Conservation (phyloP, 1,140 invertebrate genomes). For the Cepaea nemoralis region DNA sequence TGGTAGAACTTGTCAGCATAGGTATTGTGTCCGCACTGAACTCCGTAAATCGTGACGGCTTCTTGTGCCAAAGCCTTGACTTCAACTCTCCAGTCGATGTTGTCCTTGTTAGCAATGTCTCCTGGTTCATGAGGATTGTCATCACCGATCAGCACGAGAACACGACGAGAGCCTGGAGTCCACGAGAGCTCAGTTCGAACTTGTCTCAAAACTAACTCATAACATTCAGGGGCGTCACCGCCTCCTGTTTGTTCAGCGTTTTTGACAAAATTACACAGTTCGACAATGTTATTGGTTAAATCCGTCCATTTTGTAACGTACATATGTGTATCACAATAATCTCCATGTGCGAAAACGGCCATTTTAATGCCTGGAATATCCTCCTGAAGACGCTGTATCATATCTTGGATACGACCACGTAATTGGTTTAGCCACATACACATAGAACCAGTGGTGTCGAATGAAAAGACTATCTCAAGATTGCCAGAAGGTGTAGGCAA, state of each 20-base stretch:
- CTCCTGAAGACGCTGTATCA: constrained; percentile 60
- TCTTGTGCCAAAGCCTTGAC: constrained; percentile 41
- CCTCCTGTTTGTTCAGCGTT: constrained; percentile 57
- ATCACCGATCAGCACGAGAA: constrained; percentile 67
- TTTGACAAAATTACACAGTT: constrained; percentile 61
- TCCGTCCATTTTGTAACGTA: constrained; percentile 65
- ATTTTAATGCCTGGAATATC: constrained; percentile 63
- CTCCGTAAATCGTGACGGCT: constrained; percentile 53
- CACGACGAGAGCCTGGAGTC: constrained; percentile 53
- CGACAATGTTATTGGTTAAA: constrained; percentile 52
- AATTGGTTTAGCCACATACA: constrained; percentile 56
- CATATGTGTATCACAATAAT: constrained; percentile 62
- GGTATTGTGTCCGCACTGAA: constrained; percentile 35
- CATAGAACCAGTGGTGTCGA: constrained; percentile 69
- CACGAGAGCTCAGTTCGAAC: constrained; percentile 50
- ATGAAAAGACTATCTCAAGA: constrained; percentile 65
- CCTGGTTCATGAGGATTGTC: constrained; percentile 61
- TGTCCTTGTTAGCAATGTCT: constrained; percentile 53
- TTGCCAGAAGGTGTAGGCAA: background rate
- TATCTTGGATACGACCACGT: constrained; percentile 56
- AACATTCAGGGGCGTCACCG: constrained; percentile 61
- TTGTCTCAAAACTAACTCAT: constrained; percentile 58
- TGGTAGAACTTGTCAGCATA: constrained; percentile 35
- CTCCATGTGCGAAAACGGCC: constrained; percentile 64
- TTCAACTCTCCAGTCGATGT: constrained; percentile 65